Percentiles rank a stretch among this genome's conserved stretches.
These are phyloP conservation scores for Ectropis grisescens DNA, from an alignment of 1,140 invertebrate species.

Conservation along the genomic window DNA sequence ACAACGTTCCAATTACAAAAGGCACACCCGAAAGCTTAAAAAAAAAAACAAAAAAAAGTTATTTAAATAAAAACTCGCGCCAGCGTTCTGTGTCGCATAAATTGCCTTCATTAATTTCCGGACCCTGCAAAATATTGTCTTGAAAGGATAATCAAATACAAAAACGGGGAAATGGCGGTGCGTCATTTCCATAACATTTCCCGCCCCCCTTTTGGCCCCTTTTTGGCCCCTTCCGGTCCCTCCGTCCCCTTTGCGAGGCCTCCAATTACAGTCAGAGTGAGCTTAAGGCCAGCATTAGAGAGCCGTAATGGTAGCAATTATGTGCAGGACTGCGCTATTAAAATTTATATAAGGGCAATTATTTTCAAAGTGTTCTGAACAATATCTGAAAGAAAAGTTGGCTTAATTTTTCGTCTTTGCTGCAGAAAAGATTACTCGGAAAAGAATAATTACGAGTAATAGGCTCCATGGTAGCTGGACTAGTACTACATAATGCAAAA, in stretches of 20 bases:
- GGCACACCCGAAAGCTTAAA: constrained; percentile 35
- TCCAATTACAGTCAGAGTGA: constrained; percentile 58
- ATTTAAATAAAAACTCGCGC: constrained; percentile 64
- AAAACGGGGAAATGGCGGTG: constrained; percentile 67
- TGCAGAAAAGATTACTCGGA: too few species aligned
- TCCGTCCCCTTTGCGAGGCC: constrained; percentile 54
- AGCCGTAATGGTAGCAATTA: constrained; percentile 55
- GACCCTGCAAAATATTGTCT: constrained; percentile 66
- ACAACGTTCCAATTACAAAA: constrained; percentile 52
- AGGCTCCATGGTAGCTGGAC: too few species aligned
- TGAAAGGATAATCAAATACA: constrained; percentile 70
- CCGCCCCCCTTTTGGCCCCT: constrained; percentile 30
- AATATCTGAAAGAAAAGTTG: too few species aligned
- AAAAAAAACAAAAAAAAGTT: constrained; percentile 41
- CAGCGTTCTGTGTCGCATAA: constrained; percentile 60
- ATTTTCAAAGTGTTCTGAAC: too few species aligned
- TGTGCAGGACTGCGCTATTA: too few species aligned
- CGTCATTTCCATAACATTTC: constrained; percentile 67
- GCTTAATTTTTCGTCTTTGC: neutral
- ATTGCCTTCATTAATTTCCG: constrained; percentile 68
- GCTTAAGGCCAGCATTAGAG: constrained; percentile 64
- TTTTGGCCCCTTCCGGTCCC: constrained; percentile 49
- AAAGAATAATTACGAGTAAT: too few species aligned
- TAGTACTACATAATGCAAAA: too few species aligned
- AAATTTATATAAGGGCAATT: too few species aligned